phyloP scores from a whole-genome alignment of 2,113 vertebrate genomes.

The Cyprichromis sp. region DNA sequence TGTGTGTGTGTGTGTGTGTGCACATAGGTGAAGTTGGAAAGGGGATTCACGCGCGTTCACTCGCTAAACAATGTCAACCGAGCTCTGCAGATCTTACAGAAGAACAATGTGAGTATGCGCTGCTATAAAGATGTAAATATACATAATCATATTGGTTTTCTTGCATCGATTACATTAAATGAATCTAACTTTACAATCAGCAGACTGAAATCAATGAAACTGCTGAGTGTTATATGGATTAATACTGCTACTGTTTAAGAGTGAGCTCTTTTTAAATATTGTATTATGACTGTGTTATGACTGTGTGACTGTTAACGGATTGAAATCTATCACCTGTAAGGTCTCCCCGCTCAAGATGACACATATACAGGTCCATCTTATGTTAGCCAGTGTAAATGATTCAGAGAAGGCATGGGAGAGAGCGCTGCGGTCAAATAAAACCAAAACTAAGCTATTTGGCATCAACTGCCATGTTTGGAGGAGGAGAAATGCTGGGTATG shows the following conservation, averaged over 20 bases:
- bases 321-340: background rate
- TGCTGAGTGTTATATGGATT: background rate
- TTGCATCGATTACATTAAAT: rapidly evolving
- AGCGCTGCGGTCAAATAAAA: background rate
- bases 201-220: background rate
- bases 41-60: slow-evolving; percentile 91
- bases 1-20: background rate
- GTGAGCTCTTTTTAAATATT: background rate
- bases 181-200: background rate
- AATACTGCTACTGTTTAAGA: background rate
- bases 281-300: too few species aligned
- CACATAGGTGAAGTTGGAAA: slow-evolving; percentile 86
- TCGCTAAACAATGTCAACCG: slow-evolving; percentile 99
- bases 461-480: background rate
- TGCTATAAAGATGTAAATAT: background rate
- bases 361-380: background rate
- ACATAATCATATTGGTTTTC: background rate
- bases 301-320: rapidly evolving
- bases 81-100: slow-evolving; percentile 89
- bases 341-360: background rate
- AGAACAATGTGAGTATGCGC: slow-evolving; percentile 88
- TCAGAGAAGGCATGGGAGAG: background rate
- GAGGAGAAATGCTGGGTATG: background rate
- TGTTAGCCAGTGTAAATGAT: background rate
- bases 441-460: rapidly evolving